Evolutionary conservation across 2,888 invertebrate species (phyloP).

Genomic region (Agrenia bidenticulata): DNA sequence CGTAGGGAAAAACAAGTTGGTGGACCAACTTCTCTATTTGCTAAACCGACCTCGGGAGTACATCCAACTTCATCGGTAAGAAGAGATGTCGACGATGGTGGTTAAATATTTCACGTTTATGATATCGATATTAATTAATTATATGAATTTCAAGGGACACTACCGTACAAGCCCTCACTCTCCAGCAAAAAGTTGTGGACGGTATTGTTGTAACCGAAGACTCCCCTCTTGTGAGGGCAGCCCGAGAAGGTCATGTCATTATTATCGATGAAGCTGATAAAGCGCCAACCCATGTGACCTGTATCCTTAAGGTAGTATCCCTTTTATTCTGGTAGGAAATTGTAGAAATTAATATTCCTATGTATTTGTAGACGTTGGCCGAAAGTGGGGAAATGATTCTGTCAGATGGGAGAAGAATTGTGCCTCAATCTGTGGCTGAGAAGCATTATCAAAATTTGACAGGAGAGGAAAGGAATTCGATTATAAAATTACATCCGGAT

Average conservation of each 20-base stretch:
- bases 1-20: constrained; percentile 95
- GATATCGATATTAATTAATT: not conserved
- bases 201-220: constrained; percentile 90
- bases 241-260: constrained; percentile 82
- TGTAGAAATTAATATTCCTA: not conserved
- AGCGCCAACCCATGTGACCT: constrained; percentile 95
- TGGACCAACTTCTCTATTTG: constrained; percentile 83
- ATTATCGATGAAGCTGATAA: constrained; percentile 98
- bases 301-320: constrained; percentile 72
- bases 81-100: no score
- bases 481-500: constrained; percentile 83
- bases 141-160: constrained; percentile 68
- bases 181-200: constrained; percentile 85
- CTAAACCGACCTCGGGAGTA: constrained; percentile 90
- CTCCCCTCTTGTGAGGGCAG: constrained; percentile 89
- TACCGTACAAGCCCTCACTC: constrained; percentile 89
- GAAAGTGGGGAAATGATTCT: constrained; percentile 94
- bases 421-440: constrained; percentile 60
- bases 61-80: constrained; percentile 77
- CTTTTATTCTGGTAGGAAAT: not conserved
- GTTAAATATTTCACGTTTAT: not conserved
- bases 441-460: constrained; percentile 52
- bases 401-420: constrained; percentile 88
- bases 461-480: constrained; percentile 57
- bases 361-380: constrained; percentile 69